These are phyloP conservation scores for Drosophila sproati DNA, from an alignment of 1,140 invertebrate species.

Conservation along the genomic window DNA sequence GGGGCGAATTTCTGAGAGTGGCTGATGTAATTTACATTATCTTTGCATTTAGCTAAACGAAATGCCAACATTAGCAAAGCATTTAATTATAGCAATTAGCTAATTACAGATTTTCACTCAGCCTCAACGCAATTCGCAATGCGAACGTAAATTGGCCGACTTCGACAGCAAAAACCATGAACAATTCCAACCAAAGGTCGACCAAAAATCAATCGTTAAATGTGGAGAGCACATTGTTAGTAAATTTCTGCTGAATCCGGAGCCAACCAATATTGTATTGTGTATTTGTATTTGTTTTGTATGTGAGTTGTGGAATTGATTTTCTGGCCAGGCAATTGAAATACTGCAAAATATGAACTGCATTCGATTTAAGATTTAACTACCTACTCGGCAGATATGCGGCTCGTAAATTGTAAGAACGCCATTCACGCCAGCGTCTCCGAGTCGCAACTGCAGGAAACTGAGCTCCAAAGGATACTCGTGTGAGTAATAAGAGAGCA, in stretches of 20 bases:
- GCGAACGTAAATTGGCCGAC: conserved; percentile 35
- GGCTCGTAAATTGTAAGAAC: conserved; percentile 44
- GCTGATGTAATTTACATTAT: conserved; percentile 71
- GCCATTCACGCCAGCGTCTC: conserved; percentile 28
- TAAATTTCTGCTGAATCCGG: conserved; percentile 50
- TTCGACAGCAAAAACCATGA: conserved; percentile 1
- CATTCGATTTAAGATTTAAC: conserved; percentile 29
- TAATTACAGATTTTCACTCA: conserved; percentile 77
- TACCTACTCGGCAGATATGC: conserved; percentile 11
- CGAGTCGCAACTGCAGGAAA: conserved; percentile 30
- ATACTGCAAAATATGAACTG: conserved; percentile 36
- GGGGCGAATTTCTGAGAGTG: neutral
- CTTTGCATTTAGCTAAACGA: conserved; percentile 71
- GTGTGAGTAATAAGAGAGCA: conserved; percentile 44
- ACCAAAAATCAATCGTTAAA: conserved; percentile 71
- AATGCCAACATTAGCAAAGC: conserved; percentile 78
- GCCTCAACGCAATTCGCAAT: conserved; percentile 47
- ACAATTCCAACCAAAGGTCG: conserved; percentile 7
- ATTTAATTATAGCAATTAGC: conserved; percentile 84
- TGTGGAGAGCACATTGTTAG: conserved; percentile 23
- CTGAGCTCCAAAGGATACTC: conserved; percentile 44
- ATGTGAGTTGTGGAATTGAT: conserved; percentile 19
- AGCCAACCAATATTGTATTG: conserved; percentile 38
- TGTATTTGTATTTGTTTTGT: conserved; percentile 54
- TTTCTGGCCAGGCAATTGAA: conserved; percentile 19